Base-by-base conservation (phyloP, 2,797 vertebrate species). In the Enteromius unitaeniatus region DNA sequence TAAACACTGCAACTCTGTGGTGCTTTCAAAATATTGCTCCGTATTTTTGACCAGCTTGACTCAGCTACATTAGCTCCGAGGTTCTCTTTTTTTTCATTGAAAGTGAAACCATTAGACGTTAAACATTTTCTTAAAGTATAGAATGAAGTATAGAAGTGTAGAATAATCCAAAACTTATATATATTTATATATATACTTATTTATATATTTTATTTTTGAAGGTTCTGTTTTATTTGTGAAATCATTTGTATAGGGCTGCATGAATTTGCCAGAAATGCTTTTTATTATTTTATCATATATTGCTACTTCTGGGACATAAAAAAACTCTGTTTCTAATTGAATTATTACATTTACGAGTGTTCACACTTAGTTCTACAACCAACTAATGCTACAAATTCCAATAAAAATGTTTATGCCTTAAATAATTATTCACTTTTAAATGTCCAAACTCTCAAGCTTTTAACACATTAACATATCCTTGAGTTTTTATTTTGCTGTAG, bases 1-100 rank as follows among this genome's bases (percentile, higher is more conserved):
- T 37, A 55, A 75, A 75, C 19, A 74, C 72, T 74, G 28, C 53
- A 28, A 74, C 28, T 49, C 69, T 28, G 69, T 28, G 23, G 14
- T 2, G 17, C 23, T 74, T 58, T 75, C 21, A 74, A n/a, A 55
- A 55, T 14, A n/a, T 13, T 53, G 5, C 19, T 53, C 47, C 0
- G 10, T 74, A 17, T 31, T 31, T 73, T 51, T 6, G 19, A 55
- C 28, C 47, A n/a, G 45, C 26, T 19, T 14, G 6, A 74, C 19
- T 75, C 6, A 34, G 31, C 28, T 6, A 74, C 28, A n/a, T 14
- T 34, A 49, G 10, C 51, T 23, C 6, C 11, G 9, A 17, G 28
- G 4, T 67, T 10, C 17, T 9, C 31, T 28, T 19, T 31, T 34
- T 37, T 10, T 28, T 7, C 5, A 4, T 67, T n/a, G n/a, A 3